Evolutionary conservation across 2,888 invertebrate species (phyloP).

Genomic region (Volucella bombylans): DNA sequence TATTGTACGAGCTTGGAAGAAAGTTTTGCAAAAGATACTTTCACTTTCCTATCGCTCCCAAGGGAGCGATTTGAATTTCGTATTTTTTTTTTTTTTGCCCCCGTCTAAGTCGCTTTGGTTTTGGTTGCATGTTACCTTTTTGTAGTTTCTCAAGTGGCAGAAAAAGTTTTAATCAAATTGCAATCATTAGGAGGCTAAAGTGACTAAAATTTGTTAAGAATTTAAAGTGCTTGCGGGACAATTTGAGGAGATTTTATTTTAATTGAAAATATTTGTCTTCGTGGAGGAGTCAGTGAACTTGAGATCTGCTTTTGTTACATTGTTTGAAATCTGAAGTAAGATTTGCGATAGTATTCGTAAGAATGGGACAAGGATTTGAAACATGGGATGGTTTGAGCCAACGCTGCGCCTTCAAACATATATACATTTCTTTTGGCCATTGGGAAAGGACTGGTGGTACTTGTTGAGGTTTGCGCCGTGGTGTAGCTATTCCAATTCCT

Average conservation of each 20-base stretch:
- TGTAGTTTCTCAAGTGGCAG: conserved; percentile 45
- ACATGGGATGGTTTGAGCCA: no score
- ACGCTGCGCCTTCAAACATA: no score
- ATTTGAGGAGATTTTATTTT: conserved; percentile 14
- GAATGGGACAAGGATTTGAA: no score
- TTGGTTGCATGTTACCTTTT: conserved; percentile 47
- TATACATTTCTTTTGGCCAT: no score
- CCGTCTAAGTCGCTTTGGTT: conserved; percentile 3
- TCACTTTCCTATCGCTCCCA: conserved; percentile 56
- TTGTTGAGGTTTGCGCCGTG: no score
- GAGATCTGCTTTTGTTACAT: no score
- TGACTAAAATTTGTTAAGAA: conserved; percentile 25
- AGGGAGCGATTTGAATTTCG: conserved; percentile 49
- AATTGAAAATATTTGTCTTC: not conserved
- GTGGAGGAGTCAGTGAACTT: no score
- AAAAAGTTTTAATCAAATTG: conserved; percentile 70
- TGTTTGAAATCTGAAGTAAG: no score
- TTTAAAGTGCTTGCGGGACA: conserved; percentile 1
- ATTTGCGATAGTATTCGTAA: no score
- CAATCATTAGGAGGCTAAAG: conserved; percentile 22
- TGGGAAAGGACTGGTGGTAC: no score
- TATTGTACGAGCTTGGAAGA: conserved; percentile 24
- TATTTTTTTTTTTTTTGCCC: conserved; percentile 3
- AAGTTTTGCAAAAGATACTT: conserved; percentile 60
- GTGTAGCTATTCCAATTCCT: no score